Conservation (phyloP, 1,140 invertebrate genomes). For the Dermatophagoides farinae region DNA sequence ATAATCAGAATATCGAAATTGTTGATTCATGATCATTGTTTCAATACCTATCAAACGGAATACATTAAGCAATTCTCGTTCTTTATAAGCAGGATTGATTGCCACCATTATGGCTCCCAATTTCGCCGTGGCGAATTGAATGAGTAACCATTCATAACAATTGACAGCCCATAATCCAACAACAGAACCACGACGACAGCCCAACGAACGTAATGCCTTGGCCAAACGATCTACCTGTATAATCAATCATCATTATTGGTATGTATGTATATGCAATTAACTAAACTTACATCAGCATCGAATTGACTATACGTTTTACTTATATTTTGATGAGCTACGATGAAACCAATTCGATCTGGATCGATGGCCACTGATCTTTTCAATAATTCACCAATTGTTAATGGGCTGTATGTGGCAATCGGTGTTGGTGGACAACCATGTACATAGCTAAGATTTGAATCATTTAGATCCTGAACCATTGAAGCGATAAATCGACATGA, state of each 20-base stretch:
- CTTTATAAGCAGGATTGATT: conserved; percentile 27
- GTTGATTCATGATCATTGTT: conserved; percentile 2
- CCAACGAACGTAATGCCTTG: conserved; percentile 50
- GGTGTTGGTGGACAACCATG: neutral
- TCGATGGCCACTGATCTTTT: neutral
- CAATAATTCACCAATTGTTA: conserved; percentile 5
- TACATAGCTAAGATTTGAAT: neutral
- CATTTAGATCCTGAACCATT: too few species aligned
- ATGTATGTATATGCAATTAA: neutral
- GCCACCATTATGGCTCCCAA: conserved; percentile 36
- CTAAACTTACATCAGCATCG: conserved; percentile 32
- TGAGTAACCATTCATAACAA: conserved; percentile 53
- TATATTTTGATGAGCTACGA: conserved; percentile 37
- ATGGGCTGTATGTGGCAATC: neutral
- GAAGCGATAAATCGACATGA: too few species aligned
- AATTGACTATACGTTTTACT: conserved; percentile 40
- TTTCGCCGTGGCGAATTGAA: conserved; percentile 51
- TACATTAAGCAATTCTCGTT: conserved; percentile 26
- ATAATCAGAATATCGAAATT: conserved; percentile 1
- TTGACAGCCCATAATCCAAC: conserved; percentile 79
- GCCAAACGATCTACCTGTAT: conserved; percentile 52
- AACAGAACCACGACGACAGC: conserved; percentile 53
- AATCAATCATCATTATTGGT: neutral
- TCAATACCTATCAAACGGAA: neutral
- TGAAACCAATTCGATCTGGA: conserved; percentile 33